Evolutionary conservation across 64 coral and sea anemone genomes (phyloP), one percentile per base, ranked within the genome.

Genomic region (Acropora yongei): DNA sequence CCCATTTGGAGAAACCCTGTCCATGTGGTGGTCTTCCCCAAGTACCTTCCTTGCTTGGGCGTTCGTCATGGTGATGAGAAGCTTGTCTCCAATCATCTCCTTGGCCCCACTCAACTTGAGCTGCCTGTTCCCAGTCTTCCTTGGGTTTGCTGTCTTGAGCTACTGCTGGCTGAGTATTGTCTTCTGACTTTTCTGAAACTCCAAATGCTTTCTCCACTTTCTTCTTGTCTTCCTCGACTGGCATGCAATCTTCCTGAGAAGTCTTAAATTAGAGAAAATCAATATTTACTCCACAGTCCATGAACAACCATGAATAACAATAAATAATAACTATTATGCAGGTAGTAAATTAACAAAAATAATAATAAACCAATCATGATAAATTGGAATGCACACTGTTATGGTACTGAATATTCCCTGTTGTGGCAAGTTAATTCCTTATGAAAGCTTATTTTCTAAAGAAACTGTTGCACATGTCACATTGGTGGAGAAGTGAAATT

Each of bases 121-220:
- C 11, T 8, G 7, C 3, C 16, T 85, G 74, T 4, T 79, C 57
- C 83, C 84, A 87, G 8, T 93, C 61, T 44, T 80, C 75, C 18
- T 41, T 61, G 18, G 41, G 60, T 8, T 3, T 82, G 53, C 49
- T 47, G 44, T 19, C 45, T 49, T 85, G 82, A 11, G 48, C 82
- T 47, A 44, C 17, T 49, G 16, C 65, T 49, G 43, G 5, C 1
- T 83, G 80, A 14, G 13, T 44, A 10, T 8, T 66, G 3, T 66
- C 57, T 9, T 71, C 41, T 49, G 43, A 10, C 44, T 78, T 41
- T 18, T 13, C 12, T 18, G 4, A 13, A 75, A 75, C 6, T 75
- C 39, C 73, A 8, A 41, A 39, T 75, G 41, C 13, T 1, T 30
- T 44, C 40, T 18, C 82, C 44, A 48, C 82, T 71, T 20, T 19